These are phyloP conservation scores for Amazona ochrocephala DNA, from an alignment of 2,797 vertebrate genomes.

Conservation along the genomic window DNA sequence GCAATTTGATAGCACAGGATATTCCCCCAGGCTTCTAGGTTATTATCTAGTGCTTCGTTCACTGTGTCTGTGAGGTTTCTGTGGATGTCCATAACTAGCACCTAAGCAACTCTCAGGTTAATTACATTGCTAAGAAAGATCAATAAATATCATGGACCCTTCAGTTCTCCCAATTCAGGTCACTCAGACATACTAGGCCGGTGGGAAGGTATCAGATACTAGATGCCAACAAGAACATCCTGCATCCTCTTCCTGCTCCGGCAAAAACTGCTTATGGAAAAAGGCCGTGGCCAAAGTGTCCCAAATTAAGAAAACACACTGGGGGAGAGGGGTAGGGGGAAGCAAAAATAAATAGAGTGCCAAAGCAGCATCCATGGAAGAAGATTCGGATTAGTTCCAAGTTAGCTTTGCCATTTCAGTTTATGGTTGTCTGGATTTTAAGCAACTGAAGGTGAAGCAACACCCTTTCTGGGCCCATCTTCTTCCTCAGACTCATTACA, in stretches of 20 bases:
- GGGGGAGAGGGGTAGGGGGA: not conserved
- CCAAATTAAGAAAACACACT: not conserved
- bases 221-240: not conserved
- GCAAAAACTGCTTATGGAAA: not conserved
- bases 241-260: not conserved
- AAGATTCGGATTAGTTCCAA: not conserved
- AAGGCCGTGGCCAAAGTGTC: not conserved
- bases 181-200: not conserved
- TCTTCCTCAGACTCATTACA: not conserved
- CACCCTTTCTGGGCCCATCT: not conserved
- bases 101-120: not conserved
- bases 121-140: not conserved
- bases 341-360: not conserved
- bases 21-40: not conserved
- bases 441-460: not conserved
- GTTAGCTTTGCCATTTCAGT: not conserved
- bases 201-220: fast-evolving
- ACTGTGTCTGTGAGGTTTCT: not conserved
- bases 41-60: not conserved
- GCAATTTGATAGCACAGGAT: not conserved
- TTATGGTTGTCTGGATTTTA: not conserved
- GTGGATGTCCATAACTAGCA: not conserved
- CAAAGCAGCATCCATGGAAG: not conserved
- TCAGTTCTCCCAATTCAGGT: not conserved
- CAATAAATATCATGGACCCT: not conserved